Percentiles rank a stretch among this genome's conserved stretches.
Conservation (phyloP, 1,140 invertebrate species). For the Drosophila sproati region DNA sequence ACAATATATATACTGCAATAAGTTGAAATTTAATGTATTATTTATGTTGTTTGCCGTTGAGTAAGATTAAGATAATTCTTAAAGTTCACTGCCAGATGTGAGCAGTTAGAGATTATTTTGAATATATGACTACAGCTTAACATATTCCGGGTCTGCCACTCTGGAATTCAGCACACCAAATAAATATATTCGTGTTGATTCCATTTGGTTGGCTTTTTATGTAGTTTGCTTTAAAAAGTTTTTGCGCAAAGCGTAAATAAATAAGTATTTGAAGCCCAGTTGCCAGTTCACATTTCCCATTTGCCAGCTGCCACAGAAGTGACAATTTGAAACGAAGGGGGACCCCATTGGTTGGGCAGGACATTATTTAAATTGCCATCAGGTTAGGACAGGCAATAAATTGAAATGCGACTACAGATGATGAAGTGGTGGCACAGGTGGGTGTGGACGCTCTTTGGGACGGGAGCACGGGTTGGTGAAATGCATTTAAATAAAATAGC, state of each 20-base stretch:
- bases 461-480: not conserved
- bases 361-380: constrained; percentile 62
- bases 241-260: constrained; percentile 25
- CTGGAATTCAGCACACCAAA: too few species aligned
- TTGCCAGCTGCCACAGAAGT: constrained; percentile 29
- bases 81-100: too few species aligned
- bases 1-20: not conserved
- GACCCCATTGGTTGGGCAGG: constrained; percentile 16
- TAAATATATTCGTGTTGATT: constrained; percentile 2
- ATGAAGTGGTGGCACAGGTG: constrained; percentile 28
- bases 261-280: constrained; percentile 31
- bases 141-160: too few species aligned
- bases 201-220: not conserved
- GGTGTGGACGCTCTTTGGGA: not conserved
- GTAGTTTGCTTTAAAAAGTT: constrained; percentile 26
- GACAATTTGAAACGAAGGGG: constrained; percentile 33
- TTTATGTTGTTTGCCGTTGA: too few species aligned
- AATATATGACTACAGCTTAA: too few species aligned
- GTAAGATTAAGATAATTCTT: too few species aligned
- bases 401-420: constrained; percentile 47
- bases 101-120: too few species aligned
- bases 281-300: not conserved
- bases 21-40: too few species aligned
- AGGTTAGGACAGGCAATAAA: constrained; percentile 59
- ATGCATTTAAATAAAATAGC: constrained; percentile 57